Conservation (phyloP, 2,888 invertebrate genomes). For the Nudaria mundana region DNA sequence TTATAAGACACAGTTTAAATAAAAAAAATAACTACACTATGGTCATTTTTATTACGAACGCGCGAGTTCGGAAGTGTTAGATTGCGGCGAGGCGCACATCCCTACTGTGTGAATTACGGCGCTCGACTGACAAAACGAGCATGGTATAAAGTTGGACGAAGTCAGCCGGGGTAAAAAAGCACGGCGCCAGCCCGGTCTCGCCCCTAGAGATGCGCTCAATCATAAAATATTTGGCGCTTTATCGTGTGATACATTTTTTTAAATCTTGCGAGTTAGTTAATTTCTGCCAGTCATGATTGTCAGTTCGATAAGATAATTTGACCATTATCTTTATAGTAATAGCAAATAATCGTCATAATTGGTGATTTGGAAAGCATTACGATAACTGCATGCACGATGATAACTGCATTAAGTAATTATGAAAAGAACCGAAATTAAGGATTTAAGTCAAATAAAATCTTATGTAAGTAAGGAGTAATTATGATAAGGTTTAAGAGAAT, state of each 20-base stretch:
- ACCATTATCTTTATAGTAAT: constrained; percentile 5
- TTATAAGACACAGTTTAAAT: constrained; percentile 53
- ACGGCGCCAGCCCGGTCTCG: constrained; percentile 77
- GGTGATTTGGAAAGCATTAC: background rate
- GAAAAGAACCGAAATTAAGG: no score
- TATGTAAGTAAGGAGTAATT: no score
- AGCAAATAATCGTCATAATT: background rate
- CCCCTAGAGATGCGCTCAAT: constrained; percentile 72
- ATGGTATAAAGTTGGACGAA: constrained; percentile 57
- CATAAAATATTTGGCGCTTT: constrained; percentile 49
- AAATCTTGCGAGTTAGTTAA: constrained; percentile 1
- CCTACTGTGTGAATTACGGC: constrained; percentile 42
- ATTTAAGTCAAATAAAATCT: no score
- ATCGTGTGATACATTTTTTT: constrained; percentile 40
- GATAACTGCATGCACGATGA: no score
- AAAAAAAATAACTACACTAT: constrained; percentile 32
- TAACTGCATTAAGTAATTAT: no score
- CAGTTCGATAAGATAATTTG: background rate
- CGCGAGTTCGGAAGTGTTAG: constrained; percentile 42
- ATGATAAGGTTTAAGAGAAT: no score
- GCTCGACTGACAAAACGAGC: constrained; percentile 59
- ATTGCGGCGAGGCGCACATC: constrained; percentile 39
- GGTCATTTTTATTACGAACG: constrained; percentile 40
- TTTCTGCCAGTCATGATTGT: background rate
- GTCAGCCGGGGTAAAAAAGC: constrained; percentile 72